Base-by-base conservation (phyloP, 2,888 invertebrate species). In the Synanthedon vespiformis region DNA sequence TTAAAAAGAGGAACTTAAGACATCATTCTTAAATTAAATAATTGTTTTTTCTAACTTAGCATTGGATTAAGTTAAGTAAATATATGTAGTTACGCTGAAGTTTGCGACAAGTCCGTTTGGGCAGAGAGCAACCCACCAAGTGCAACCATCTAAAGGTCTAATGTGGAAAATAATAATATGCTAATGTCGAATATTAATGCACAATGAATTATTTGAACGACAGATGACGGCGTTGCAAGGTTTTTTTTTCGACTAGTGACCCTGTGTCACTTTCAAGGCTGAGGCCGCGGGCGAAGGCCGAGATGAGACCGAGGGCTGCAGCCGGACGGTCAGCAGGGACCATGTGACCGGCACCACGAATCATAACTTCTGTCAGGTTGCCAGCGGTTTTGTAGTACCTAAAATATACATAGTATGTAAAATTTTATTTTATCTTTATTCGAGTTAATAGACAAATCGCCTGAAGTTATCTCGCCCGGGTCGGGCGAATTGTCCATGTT, bases 321-420 rank as follows among this genome's bases (percentile, higher is more conserved):
- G 88, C 80, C 0, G 92, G 91, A 65, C 90, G 88, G 70, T 92
- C 91, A 0, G 88, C 79, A 0, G 92, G 91, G 3, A 91, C 90
- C 89, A 92, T 90, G 67, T 92, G 92, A 0, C 92, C 92, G 1
- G 92, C 90, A 49, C 90, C 89, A 16, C 91, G 78, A 10, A 92
- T 79, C 72, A 91, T 79, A 11, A 91, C 88, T 62, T 91, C 90
- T 1, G 88, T 88, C 41, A 92, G 80, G 58, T 90, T 90, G 1
- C 84, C 88, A 1, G 86, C 88, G 47, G 74, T 78, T 66, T 88
- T 90, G 54, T 86, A 88, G 63, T 91, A 91, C 12, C 91, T 91
- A 58, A 1, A 57, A 56, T 57, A 44, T 44, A 44, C n/a, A 12
- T 44, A 2, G 47, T 3, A 34, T 34, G 2, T 22, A 5, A 22